These are phyloP conservation scores for Glareola pratincola DNA, from an alignment of 2,113 vertebrate genomes.

Conservation along the genomic window DNA sequence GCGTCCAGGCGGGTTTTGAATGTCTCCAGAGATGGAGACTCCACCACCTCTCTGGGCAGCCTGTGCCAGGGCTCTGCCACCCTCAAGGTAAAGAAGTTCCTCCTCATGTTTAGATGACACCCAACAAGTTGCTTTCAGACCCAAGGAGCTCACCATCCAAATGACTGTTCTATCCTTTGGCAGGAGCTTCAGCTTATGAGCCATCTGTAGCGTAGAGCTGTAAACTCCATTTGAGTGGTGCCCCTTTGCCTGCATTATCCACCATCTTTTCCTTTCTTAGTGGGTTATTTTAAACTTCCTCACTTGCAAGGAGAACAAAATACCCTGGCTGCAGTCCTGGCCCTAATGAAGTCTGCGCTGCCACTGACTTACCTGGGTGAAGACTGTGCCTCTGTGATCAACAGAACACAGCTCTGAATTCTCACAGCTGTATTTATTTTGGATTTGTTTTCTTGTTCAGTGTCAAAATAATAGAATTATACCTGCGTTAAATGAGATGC, in stretches of 20 bases:
- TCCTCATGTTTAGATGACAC: background rate
- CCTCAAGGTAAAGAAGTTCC: background rate
- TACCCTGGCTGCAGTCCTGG: background rate
- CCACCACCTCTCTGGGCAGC: background rate
- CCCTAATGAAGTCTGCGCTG: background rate
- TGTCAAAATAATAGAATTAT: conserved; percentile 9
- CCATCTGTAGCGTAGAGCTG: background rate
- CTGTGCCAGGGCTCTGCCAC: background rate
- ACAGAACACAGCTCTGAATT: background rate
- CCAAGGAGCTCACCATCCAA: background rate
- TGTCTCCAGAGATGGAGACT: background rate
- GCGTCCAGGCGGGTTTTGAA: background rate
- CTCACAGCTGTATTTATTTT: background rate
- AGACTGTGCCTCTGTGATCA: background rate
- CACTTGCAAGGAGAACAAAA: background rate
- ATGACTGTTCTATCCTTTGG: background rate
- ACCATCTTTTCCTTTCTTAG: background rate
- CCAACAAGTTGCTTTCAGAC: background rate
- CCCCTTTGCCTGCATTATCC: background rate
- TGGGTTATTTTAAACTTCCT: background rate
- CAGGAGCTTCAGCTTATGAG: background rate
- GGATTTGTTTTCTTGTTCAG: background rate
- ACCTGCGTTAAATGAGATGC: background rate
- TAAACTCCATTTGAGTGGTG: background rate
- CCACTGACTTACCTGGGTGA: background rate